A percentile compares a stretch with the other conserved stretches of the same genome.
Evolutionary conservation across 2,888 invertebrate genomes (phyloP).

Genomic region (Lycia hirtaria): DNA sequence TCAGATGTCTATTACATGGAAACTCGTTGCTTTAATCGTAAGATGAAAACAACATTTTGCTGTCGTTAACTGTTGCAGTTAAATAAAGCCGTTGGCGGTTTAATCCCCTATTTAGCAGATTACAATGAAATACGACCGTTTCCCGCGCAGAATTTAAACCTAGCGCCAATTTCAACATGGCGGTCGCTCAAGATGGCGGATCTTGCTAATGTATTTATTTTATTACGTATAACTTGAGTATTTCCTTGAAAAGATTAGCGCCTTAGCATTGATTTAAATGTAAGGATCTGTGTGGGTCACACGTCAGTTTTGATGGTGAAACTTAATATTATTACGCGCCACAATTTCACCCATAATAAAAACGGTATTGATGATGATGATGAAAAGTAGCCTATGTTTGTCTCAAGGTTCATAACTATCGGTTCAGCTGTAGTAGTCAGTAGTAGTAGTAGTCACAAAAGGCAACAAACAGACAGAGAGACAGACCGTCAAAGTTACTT

Average conservation of each 20-base stretch:
- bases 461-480: too few species aligned
- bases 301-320: too few species aligned
- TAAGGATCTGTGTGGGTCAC: too few species aligned
- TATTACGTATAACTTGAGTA: neutral
- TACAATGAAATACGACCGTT: conserved; percentile 15
- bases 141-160: conserved; percentile 11
- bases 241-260: neutral
- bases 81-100: conserved; percentile 17
- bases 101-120: conserved; percentile 21
- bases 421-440: too few species aligned
- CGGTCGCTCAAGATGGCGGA: conserved; percentile 6
- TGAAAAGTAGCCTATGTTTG: too few species aligned
- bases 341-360: too few species aligned
- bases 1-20: neutral
- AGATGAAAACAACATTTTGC: conserved; percentile 9
- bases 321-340: too few species aligned
- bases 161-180: conserved; percentile 18
- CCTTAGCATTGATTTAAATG: neutral
- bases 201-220: neutral
- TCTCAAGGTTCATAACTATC: too few species aligned
- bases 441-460: too few species aligned
- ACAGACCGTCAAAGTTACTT: too few species aligned
- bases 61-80: conserved; percentile 21
- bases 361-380: too few species aligned
- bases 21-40: neutral